Evolutionary conservation across 2,113 vertebrate genomes (phyloP), one percentile per base, ranked within the genome.

Genomic region (Smithornis capensis): DNA sequence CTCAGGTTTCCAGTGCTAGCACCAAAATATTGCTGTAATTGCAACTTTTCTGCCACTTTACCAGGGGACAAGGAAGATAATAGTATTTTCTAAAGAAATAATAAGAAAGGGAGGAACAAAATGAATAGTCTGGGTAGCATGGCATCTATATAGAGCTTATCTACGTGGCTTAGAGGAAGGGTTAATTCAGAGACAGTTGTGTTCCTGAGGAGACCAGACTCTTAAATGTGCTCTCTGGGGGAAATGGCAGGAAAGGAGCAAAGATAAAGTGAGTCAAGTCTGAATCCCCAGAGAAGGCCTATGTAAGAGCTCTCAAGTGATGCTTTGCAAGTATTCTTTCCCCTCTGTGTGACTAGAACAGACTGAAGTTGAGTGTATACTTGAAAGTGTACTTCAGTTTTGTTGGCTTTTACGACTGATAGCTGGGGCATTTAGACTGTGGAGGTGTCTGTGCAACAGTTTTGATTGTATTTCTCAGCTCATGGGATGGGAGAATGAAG

Each of bases 51-150:
- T 86, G 80, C 38, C 4, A 4, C 40, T 77, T 37, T 25, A 33
- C 29, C 13, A 33, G 18, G 40, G 60, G 57, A 31, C 2, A 5
- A 49, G 52, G 59, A 28, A 23, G 25, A 24, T 10, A 69, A 16
- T 1, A 33, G 18, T 18, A 27, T 78, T 60, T 63, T 15, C 56
- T 27, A n/a, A n/a, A n/a, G n/a, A n/a, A n/a, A n/a, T n/a, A n/a
- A n/a, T 40, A 12, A 29, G 44, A 56, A 70, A 57, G 28, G 65
- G 62, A 56, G 50, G 31, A 37, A 56, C 27, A 27, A 33, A 79
- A 31, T 1, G 1, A 71, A 21, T 16, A 1, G n/a, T 25, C 4
- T 65, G 59, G 28, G 25, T 19, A 23, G 18, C 0, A 3, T 35
- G 21, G 33, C 5, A 40, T 14, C 23, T 27, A 4, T 31, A 35